A percentile compares a stretch with the other conserved stretches of the same genome.
Conservation (phyloP, 1,140 invertebrate species). For the Diploscapter pachys region DNA sequence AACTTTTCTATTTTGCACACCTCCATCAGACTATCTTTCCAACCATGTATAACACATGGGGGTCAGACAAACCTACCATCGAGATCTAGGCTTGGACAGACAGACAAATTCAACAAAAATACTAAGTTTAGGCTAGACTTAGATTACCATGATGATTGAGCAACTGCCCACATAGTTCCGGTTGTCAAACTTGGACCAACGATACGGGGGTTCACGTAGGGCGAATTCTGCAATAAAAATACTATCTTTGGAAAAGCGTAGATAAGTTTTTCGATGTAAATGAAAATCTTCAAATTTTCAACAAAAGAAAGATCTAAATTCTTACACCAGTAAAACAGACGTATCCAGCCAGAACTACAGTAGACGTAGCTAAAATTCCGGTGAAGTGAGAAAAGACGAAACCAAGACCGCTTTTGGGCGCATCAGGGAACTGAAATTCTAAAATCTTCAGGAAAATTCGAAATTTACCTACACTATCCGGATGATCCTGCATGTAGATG, state of each 20-base stretch:
- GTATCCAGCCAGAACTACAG: slow-evolving; percentile 61
- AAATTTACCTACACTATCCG: slow-evolving; percentile 29
- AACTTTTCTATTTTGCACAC: slow-evolving; percentile 7
- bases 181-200: slow-evolving; percentile 61
- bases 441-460: background rate
- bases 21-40: too few relatives aligned
- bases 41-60: too few relatives aligned
- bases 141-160: slow-evolving; percentile 56
- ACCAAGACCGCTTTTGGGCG: slow-evolving; percentile 57
- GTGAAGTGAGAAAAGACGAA: slow-evolving; percentile 62
- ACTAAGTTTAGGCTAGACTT: background rate
- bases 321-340: slow-evolving; percentile 43
- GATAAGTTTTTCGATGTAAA: background rate
- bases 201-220: slow-evolving; percentile 56
- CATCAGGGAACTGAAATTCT: slow-evolving; percentile 29
- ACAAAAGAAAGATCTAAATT: background rate
- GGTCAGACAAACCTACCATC: too few relatives aligned
- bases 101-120: too few relatives aligned
- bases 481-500: slow-evolving; percentile 60
- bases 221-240: slow-evolving; percentile 49
- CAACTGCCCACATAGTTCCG: slow-evolving; percentile 62
- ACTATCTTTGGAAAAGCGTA: slow-evolving; percentile 6
- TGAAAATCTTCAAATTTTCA: background rate
- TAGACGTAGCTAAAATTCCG: slow-evolving; percentile 61
- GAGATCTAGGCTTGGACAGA: too few relatives aligned